Conservation (phyloP, 2,888 invertebrate genomes). For the Zaprionus bogoriensis region DNA sequence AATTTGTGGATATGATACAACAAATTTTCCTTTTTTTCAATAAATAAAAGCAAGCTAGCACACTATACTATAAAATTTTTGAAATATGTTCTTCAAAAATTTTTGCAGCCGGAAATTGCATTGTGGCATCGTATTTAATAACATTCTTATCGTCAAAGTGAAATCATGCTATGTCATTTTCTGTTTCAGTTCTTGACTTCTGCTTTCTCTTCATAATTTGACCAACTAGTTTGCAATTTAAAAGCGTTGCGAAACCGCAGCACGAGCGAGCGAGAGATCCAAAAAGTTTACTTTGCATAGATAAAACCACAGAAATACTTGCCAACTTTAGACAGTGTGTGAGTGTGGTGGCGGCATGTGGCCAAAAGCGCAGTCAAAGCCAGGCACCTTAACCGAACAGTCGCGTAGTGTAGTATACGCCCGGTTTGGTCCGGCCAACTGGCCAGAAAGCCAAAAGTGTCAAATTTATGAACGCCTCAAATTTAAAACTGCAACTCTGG, state of each 20-base stretch:
- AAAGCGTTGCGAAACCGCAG: conserved; percentile 49
- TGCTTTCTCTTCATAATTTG: conserved; percentile 24
- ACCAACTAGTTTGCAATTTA: conserved; percentile 49
- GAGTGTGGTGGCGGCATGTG: conserved; percentile 28
- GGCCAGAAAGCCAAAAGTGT: conserved; percentile 66
- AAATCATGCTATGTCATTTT: neutral
- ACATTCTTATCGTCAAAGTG: neutral
- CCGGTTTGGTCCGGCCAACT: conserved; percentile 28
- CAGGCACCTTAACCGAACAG: conserved; percentile 18
- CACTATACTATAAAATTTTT: too few relatives aligned
- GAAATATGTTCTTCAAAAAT: too few relatives aligned
- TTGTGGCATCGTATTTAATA: neutral
- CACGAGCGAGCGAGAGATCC: conserved; percentile 8
- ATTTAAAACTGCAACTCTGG: conserved; percentile 54
- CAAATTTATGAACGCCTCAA: conserved; percentile 78
- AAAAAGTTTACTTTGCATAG: conserved; percentile 73
- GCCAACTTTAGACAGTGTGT: conserved; percentile 45
- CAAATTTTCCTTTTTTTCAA: neutral
- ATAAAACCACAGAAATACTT: conserved; percentile 71
- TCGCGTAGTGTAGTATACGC: neutral
- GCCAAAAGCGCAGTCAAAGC: conserved; percentile 33
- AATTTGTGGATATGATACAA: too few relatives aligned
- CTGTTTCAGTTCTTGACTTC: neutral
- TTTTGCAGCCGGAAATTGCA: too few relatives aligned
- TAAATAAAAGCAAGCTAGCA: neutral